Conservation (phyloP, 1,140 invertebrate genomes). For the Dufourea novaeangliae region DNA sequence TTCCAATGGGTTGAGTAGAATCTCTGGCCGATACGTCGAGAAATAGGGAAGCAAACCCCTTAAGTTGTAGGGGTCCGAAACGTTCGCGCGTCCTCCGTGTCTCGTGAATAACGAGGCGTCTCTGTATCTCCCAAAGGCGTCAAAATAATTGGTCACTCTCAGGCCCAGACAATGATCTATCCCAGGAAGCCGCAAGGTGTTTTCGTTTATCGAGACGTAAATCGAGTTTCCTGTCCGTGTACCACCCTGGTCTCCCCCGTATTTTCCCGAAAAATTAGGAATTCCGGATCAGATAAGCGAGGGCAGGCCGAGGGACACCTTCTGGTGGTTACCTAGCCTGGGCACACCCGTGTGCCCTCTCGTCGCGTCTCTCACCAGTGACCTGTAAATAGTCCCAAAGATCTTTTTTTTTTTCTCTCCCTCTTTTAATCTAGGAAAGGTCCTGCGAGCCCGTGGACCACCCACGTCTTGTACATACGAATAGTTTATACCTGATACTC, state of each 20-base stretch:
- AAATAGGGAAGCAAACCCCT: not conserved
- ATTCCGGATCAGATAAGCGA: constrained; percentile 76
- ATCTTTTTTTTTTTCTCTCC: constrained; percentile 45
- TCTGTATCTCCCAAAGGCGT: constrained; percentile 49
- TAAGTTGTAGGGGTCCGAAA: not conserved
- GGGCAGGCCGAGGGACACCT: constrained; percentile 41
- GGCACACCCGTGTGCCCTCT: constrained; percentile 5
- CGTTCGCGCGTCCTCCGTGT: not conserved
- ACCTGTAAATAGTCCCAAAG: constrained; percentile 69
- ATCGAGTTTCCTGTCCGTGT: constrained; percentile 63
- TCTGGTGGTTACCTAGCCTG: constrained; percentile 41
- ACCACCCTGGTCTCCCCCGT: not conserved
- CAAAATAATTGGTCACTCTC: constrained; percentile 60
- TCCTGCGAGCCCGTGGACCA: constrained; percentile 42
- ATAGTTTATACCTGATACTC: constrained; percentile 40
- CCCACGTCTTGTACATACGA: constrained; percentile 54
- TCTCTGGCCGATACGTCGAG: constrained; percentile 4
- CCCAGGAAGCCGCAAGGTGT: constrained; percentile 46
- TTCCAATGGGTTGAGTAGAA: not conserved
- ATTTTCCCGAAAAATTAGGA: constrained; percentile 70
- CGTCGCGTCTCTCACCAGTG: constrained; percentile 65
- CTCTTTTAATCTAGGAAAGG: constrained; percentile 48
- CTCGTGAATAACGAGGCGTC: constrained; percentile 16
- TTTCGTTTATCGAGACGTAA: constrained; percentile 60
- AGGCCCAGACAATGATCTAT: constrained; percentile 46